Percentiles rank a stretch among this genome's conserved stretches.
These are phyloP conservation scores for Virgularia gustaviana DNA, from an alignment of 92 coral and sea anemone genomes.

Conservation along the genomic window DNA sequence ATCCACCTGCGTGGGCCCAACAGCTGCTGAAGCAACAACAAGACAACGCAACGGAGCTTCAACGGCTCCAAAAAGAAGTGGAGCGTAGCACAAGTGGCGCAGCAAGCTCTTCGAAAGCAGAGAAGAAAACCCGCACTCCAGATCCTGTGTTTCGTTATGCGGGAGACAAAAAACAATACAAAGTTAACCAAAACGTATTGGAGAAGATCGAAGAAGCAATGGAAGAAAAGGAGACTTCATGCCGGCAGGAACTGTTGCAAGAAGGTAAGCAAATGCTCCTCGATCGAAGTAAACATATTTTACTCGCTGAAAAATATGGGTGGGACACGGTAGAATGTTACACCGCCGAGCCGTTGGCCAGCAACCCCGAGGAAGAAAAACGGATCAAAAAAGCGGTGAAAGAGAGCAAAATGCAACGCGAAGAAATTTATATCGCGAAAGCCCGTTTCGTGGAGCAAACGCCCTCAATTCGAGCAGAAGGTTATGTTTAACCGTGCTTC, in stretches of 20 bases:
- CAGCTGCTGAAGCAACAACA: conserved; percentile 29
- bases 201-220: conserved; percentile 38
- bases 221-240: conserved; percentile 4
- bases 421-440: conserved; percentile 31
- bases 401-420: conserved; percentile 43
- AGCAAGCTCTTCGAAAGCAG: background rate
- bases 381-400: conserved; percentile 43
- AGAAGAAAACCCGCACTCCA: background rate
- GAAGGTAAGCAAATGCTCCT: conserved; percentile 52
- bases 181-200: conserved; percentile 21
- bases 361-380: conserved; percentile 51
- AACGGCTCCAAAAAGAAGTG: conserved; percentile 26
- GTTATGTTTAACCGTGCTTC: background rate
- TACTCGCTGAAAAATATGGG: conserved; percentile 49
- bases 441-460: conserved; percentile 2
- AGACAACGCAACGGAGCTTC: conserved; percentile 33
- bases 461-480: background rate
- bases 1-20: conserved; percentile 23
- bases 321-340: conserved; percentile 53
- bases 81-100: conserved; percentile 15
- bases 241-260: background rate
- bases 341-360: conserved; percentile 49
- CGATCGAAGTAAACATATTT: conserved; percentile 52
- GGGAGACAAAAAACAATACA: conserved; percentile 37
- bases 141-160: conserved; percentile 1